phyloP scores from a whole-genome alignment of 2,888 invertebrate genomes.

The Helicoverpa assulta region DNA sequence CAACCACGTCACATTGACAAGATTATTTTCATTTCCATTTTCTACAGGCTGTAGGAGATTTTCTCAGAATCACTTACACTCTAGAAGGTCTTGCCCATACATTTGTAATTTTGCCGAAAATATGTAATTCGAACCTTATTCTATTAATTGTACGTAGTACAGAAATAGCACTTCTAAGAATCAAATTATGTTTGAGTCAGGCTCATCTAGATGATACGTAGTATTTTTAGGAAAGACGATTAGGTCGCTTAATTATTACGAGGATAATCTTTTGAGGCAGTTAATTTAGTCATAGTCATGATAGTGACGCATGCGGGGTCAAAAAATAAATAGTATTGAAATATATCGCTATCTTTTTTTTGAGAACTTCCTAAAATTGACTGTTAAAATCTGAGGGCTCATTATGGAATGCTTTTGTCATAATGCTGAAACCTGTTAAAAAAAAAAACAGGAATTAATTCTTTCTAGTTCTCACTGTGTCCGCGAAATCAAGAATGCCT shows the following conservation, averaged over 20 bases:
- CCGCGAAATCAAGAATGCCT: too few species aligned
- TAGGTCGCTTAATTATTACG: background rate
- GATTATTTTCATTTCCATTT: background rate
- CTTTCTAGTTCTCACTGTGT: too few species aligned
- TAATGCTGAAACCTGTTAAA: too few species aligned
- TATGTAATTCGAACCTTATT: conserved; percentile 29
- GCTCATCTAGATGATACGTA: conserved; percentile 13
- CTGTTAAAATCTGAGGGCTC: too few species aligned
- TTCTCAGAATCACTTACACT: conserved; percentile 37
- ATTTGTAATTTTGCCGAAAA: conserved; percentile 24
- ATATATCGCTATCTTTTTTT: too few species aligned
- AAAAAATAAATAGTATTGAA: too few species aligned
- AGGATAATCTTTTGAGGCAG: too few species aligned
- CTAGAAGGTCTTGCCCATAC: background rate
- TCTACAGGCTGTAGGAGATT: background rate
- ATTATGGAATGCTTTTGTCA: too few species aligned
- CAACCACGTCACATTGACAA: background rate
- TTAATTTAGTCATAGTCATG: too few species aligned
- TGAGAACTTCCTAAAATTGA: too few species aligned
- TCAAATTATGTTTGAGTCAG: conserved; percentile 27
- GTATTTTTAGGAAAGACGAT: background rate
- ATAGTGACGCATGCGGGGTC: too few species aligned
- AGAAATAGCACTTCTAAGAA: conserved; percentile 52
- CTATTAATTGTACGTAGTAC: conserved; percentile 14
- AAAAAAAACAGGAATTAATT: too few species aligned